Base-by-base conservation (phyloP, 92 coral and sea anemone species). In the Zoanthus sociatus region DNA sequence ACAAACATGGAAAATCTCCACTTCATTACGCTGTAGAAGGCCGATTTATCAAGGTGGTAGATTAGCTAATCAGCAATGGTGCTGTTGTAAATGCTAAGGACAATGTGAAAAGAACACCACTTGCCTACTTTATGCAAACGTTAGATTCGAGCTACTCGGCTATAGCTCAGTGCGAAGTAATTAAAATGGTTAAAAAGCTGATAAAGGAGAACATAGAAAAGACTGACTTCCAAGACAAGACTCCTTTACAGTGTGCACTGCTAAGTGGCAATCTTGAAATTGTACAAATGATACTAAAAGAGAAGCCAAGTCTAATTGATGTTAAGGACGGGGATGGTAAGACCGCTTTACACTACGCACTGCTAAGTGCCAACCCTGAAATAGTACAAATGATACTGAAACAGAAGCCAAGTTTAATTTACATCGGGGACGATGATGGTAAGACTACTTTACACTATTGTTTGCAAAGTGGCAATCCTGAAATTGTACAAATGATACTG, bases 1-100 rank as follows among this genome's bases (percentile, higher is more conserved):
- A 78, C 15, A 78, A 78, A 48, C 46, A 16, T 9, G 71, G 83
- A 78, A 58, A 78, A 60, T 58, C 83, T 14, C 51, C 83, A 14
- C 70, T 78, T 56, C 71, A 56, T 61, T 78, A 61, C 71, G 83
- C 83, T 16, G 31, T 31, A 31, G 20, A 78, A 58, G n/a, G 64
- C 18, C 3, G 64, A 58, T 58, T 58, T 58, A 18, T 11, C 3
- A 18, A 58, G n/a, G 0, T 58, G 14, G 64, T 58, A 14, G 64
- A 58, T 58, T 58, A 6, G 18, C 14, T 58, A 58, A 13, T 58
- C 64, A 58, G 64, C 64, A 58, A 58, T 14, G 64, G 64, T 16
- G 64, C 64, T 4, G 16, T 58, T 58, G 18, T 16, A 58, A 58
- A 58, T 58, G 18, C n/a, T 58, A 58, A 58, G n/a, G 64, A 58